Evolutionary conservation across 2,797 vertebrate genomes (phyloP).

Genomic region (Halcyon smyrnensis): DNA sequence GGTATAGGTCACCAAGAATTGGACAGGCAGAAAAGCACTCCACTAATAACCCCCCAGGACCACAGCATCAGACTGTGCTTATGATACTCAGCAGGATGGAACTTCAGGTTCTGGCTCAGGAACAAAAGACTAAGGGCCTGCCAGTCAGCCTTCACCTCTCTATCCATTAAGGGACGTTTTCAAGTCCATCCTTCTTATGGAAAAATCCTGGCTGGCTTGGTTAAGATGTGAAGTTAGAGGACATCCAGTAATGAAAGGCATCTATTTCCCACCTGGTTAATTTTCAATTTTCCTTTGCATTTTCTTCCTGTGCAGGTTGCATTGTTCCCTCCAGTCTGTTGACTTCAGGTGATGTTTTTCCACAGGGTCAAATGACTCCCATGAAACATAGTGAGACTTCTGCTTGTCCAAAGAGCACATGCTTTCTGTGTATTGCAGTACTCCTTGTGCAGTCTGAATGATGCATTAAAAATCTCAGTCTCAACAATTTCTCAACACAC

Average conservation of each 20-base stretch:
- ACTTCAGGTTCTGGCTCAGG: background rate
- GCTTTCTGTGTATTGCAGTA: background rate
- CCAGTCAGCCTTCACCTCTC: background rate
- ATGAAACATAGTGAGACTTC: background rate
- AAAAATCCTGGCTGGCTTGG: background rate
- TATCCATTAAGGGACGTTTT: fast-evolving
- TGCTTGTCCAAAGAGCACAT: background rate
- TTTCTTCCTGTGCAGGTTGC: background rate
- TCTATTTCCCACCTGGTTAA: background rate
- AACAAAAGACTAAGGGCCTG: background rate
- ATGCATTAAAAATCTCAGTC: background rate
- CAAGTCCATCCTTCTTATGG: background rate
- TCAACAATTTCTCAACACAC: background rate
- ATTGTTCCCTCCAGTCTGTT: background rate
- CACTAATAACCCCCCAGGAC: background rate
- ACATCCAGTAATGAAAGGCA: background rate
- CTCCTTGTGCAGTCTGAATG: background rate
- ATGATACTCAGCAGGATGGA: background rate
- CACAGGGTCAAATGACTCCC: background rate
- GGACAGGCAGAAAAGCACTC: background rate
- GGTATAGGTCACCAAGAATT: background rate
- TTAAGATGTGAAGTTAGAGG: background rate
- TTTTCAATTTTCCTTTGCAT: background rate
- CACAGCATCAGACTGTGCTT: background rate
- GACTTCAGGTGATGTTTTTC: background rate